Base-by-base conservation (phyloP, 2,888 invertebrate species). In the Polydrusus cervinus region DNA sequence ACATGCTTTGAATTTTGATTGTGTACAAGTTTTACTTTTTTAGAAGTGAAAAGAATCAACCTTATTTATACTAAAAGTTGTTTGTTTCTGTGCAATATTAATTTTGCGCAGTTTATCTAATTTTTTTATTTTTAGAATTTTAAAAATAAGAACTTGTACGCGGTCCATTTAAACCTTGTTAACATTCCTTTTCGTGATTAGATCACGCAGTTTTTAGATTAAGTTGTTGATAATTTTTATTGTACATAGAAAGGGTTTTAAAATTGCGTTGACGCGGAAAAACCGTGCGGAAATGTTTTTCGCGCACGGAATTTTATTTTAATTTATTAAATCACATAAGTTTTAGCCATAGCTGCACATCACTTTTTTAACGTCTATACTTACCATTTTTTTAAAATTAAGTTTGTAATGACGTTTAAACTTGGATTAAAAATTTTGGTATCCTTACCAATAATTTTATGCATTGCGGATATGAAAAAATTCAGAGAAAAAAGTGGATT, bases 121-220 rank as follows among this genome's bases (percentile, higher is more conserved):
- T 25, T 25, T 25, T 25, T 25, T 25, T 3, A 25, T 25, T 5
- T 1, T 25, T 5, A 25, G 25, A 5, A 25, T 25, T 25, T 25
- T 25, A 25, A 25, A 25, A 25, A 25, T 25, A 25, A 25, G 43
- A 61, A 11, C 43, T 61, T 61, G 40, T 61, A 14, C 18, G 18
- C 20, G 47, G 14, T 45, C 62, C 25, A 25, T 45, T 30, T 34
- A 9, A 10, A 51, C 40, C 6, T 77, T 57, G 76, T 79, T 77
- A 76, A 79, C 79, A 80, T 76, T 84, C 85, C 85, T 84, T 84
- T 85, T 84, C 80, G 82, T 81, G 83, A 83, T 82, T 80, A 78
- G 79, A 82, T 82, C 81, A 80, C 81, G 76, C 81, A 74, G 79
- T 75, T 49, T 47, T 34, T 80, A 76, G 80, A 78, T 79, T 81